Base-by-base conservation (phyloP, 1,140 invertebrate genomes). In the Bradynema listronoti region DNA sequence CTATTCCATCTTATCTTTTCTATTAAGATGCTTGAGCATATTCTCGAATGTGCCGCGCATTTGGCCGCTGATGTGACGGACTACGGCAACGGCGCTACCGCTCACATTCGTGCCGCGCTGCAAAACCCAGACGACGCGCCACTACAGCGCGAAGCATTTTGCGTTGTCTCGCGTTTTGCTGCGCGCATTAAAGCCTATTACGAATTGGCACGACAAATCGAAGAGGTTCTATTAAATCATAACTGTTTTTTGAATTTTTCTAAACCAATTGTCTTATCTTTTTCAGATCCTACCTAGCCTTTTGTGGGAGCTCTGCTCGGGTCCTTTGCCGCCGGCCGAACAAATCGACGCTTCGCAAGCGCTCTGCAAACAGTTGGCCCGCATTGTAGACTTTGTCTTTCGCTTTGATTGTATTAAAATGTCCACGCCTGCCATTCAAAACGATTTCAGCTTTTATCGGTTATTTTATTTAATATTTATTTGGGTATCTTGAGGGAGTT, bases 281-380 rank as follows among this genome's bases (percentile, higher is more conserved):
- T 32, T 58, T 55, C 25, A 63, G 61, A 36, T 65, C 14, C 33
- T 68, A 1, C 64, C 64, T 1, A 47, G 36, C 16, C 29, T 66
- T 5, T 55, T 66, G n/a, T 66, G 64, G 64, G 66, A 54, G 19
- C 34, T 66, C 27, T 69, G 66, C 34, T 69, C 66, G 14, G 64
- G 64, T 0, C 64, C 64, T 30, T 24, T 68, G 24, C 57, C 64
- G 6, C 64, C 65, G 29, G 56, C 39, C 27, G 64, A 67, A 36
- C 64, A 66, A 11, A 41, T 66, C 22, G 56, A 68, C 27, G 51
- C 49, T 11, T 34, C 56, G 5, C 65, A 68, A 9, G 64, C 64
- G 2, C 34, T 66, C 9, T 68, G 55, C 29, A 62, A 62, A 47
- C 64, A 66, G 27, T 42, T 66, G 7, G 64, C 57, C 2, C 46